These are phyloP conservation scores for Arbacia lixula DNA, from an alignment of 53 echinoderm and acorn worm species.

Conservation along the genomic window DNA sequence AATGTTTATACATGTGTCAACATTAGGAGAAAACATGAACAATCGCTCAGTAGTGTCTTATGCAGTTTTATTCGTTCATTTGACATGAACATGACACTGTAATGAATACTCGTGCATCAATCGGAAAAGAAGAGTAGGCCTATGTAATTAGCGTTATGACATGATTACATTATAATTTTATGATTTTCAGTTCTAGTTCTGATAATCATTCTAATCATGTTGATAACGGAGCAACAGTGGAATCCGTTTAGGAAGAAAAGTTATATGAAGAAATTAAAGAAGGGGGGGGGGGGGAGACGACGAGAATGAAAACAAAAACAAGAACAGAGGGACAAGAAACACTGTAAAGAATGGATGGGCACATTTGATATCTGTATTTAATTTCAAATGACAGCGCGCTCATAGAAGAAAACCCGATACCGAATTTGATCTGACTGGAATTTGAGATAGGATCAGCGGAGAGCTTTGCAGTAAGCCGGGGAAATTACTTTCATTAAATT, in stretches of 20 bases:
- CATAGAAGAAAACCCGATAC: slow-evolving; percentile 33
- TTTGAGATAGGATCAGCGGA: slow-evolving; percentile 17
- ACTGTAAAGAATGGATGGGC: not conserved
- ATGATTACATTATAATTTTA: no score
- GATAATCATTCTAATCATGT: no score
- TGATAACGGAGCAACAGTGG: no score
- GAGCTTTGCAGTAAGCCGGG: slow-evolving; percentile 30
- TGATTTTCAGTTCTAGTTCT: no score
- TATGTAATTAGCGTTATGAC: no score
- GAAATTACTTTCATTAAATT: slow-evolving; percentile 49
- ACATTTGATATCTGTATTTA: slow-evolving; percentile 31
- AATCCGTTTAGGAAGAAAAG: not conserved
- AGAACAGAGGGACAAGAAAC: not conserved
- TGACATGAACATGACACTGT: no score
- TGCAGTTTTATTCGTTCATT: no score
- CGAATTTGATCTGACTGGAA: slow-evolving; percentile 29
- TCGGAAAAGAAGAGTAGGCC: no score
- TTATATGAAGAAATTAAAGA: not conserved
- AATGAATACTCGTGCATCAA: no score
- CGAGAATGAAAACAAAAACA: not conserved
- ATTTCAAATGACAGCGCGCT: slow-evolving; percentile 1
- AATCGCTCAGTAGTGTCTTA: no score
- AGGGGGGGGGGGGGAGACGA: not conserved
- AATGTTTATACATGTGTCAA: no score
- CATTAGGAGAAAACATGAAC: no score